Evolutionary conservation across 2,113 vertebrate genomes (phyloP).

Genomic region (Nicator chloris): DNA sequence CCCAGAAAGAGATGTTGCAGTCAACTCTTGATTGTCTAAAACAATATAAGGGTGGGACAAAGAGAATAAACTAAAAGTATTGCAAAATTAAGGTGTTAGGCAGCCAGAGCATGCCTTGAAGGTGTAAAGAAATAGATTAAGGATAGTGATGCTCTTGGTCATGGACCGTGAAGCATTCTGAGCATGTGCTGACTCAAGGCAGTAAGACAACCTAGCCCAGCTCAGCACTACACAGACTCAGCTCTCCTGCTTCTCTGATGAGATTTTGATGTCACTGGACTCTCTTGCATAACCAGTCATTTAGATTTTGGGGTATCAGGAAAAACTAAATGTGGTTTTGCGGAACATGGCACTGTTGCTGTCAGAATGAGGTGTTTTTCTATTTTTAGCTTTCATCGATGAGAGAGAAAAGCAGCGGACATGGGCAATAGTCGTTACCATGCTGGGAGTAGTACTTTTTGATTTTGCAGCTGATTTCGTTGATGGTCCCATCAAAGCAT

Average conservation of each 20-base stretch:
- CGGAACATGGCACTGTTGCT: not conserved
- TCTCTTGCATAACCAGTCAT: not conserved
- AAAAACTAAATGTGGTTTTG: not conserved
- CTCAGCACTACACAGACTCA: not conserved
- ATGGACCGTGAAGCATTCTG: not conserved
- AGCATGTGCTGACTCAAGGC: not conserved
- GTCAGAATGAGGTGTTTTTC: slow-evolving; percentile 40
- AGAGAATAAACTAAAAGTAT: not conserved
- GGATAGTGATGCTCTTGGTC: not conserved
- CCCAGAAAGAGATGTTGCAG: not conserved
- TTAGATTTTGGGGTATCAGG: not conserved
- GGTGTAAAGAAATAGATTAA: not conserved
- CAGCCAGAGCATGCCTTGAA: not conserved
- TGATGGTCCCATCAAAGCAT: slow-evolving; percentile 96
- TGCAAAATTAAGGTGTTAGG: not conserved
- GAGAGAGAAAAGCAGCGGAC: slow-evolving; percentile 61
- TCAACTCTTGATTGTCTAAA: not conserved
- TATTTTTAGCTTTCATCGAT: slow-evolving; percentile 66
- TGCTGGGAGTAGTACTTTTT: slow-evolving; percentile 94
- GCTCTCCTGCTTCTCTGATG: not conserved
- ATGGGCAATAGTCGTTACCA: slow-evolving; percentile 88
- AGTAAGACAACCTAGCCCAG: not conserved
- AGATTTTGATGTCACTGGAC: not conserved
- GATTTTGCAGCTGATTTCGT: slow-evolving; percentile 98
- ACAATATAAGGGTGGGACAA: not conserved